These are phyloP conservation scores for Epicampocera succincta DNA, from an alignment of 2,888 invertebrate species.

Conservation along the genomic window DNA sequence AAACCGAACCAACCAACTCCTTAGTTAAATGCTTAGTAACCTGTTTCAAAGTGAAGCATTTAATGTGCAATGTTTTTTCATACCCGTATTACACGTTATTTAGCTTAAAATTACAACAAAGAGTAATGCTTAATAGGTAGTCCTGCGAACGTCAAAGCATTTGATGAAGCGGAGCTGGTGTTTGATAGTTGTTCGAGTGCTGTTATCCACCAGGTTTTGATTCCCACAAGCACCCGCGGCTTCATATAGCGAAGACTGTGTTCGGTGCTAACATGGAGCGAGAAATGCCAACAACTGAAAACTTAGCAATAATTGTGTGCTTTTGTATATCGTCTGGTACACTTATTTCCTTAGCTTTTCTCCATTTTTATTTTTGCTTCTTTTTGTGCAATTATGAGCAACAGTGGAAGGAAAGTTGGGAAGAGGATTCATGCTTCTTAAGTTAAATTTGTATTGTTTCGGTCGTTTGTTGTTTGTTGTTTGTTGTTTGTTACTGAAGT, in stretches of 20 bases:
- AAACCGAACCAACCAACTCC: too few relatives aligned
- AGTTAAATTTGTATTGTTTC: slow-evolving; percentile 40
- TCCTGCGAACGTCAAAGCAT: too few relatives aligned
- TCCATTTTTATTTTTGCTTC: neutral
- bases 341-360: slow-evolving; percentile 20
- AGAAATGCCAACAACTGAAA: slow-evolving; percentile 54
- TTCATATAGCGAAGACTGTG: slow-evolving; percentile 35
- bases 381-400: slow-evolving; percentile 63
- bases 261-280: slow-evolving; percentile 58
- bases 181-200: slow-evolving; percentile 3
- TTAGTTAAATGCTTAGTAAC: too few relatives aligned
- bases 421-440: slow-evolving; percentile 55
- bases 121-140: too few relatives aligned
- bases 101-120: too few relatives aligned
- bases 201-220: slow-evolving; percentile 24
- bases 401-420: slow-evolving; percentile 57
- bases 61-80: too few relatives aligned
- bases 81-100: too few relatives aligned
- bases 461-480: slow-evolving; percentile 41
- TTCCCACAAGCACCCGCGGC: slow-evolving; percentile 63
- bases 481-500: slow-evolving; percentile 58
- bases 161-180: too few relatives aligned
- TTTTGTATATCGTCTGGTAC: slow-evolving; percentile 18
- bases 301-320: slow-evolving; percentile 39
- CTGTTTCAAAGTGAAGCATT: too few relatives aligned